Evolutionary conservation across 2,113 vertebrate species (phyloP), one percentile per base, ranked within the genome.

Genomic region (Empidonax alnorum): DNA sequence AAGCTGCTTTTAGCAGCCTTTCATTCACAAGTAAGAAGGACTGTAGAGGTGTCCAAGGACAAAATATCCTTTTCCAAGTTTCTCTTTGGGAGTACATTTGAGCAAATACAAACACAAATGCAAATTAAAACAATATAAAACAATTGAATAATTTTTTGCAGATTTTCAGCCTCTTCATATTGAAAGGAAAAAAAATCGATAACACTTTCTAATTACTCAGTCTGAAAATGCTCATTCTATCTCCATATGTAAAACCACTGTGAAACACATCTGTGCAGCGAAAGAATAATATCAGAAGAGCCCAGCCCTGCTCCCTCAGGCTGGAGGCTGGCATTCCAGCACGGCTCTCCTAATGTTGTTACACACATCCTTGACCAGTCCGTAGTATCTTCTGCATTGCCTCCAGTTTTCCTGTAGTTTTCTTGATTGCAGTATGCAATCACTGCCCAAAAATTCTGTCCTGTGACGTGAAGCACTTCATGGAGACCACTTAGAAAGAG

Each of bases 131-230:
- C 15, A 62, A 68, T 11, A 76, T 16, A 15, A 84, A 67, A 27
- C 7, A 33, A n/a, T 0, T 12, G 3, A 67, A 10, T 12, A 2
- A 6, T 9, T 68, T n/a, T 55, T 71, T 12, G 2, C 20, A 74
- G 22, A 55, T 68, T 94, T 79, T 41, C 52, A 82, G 1, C 2
- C 5, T 82, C 79, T 78, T 67, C 50, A n/a, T 52, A n/a, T 19
- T 2, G 4, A 82, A 89, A 69, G 27, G 33, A 77, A 94, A 96
- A 93, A 30, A 67, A 30, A 77, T 72, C 33, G 71, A 65, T 25
- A 90, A 16, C 3, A 52, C 63, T 71, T 85, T 39, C 14, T 53
- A 88, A 78, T 62, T 78, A 39, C 35, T 88, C 30, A 31, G 8
- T 41, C 31, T 88, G 59, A 86, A 95, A 85, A 27, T 9, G 4